Evolutionary conservation across 2,797 vertebrate species (phyloP).

Genomic region (Hylomyscus alleni): DNA sequence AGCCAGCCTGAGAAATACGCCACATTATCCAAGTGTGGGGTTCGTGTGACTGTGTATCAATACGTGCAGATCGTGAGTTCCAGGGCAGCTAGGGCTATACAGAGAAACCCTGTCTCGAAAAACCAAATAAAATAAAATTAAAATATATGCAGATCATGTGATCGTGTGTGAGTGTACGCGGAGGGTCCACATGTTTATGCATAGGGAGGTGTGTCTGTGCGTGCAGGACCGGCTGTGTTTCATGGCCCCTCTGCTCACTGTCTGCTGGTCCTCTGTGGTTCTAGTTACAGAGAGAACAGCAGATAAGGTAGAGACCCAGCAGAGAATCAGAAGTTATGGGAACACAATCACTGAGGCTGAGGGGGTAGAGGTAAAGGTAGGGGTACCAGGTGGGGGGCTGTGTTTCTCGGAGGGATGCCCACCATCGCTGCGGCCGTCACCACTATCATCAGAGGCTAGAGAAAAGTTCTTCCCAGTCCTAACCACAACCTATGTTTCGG

Average conservation of each 20-base stretch:
- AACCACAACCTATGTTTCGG: background rate
- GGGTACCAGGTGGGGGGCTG: background rate
- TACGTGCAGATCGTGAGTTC: background rate
- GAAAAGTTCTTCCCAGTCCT: background rate
- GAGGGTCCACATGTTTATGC: background rate
- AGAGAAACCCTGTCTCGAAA: no score
- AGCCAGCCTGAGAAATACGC: background rate
- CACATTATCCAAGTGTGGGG: no score
- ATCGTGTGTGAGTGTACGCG: background rate
- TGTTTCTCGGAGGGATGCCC: background rate
- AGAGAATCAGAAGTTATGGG: background rate
- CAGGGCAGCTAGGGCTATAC: no score
- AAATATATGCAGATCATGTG: background rate
- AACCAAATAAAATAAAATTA: no score
- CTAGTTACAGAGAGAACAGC: background rate
- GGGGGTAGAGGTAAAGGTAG: background rate
- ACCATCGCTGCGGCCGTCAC: no score
- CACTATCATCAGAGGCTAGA: background rate
- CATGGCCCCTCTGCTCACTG: background rate
- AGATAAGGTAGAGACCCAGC: background rate
- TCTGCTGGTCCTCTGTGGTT: no score
- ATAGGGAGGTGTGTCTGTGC: background rate
- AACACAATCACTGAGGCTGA: background rate
- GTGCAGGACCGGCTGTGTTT: background rate
- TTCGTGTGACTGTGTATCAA: rapidly evolving